Evolutionary conservation across 2,888 invertebrate genomes (phyloP), one percentile per base, ranked within the genome.

Genomic region (Germaria angustata): DNA sequence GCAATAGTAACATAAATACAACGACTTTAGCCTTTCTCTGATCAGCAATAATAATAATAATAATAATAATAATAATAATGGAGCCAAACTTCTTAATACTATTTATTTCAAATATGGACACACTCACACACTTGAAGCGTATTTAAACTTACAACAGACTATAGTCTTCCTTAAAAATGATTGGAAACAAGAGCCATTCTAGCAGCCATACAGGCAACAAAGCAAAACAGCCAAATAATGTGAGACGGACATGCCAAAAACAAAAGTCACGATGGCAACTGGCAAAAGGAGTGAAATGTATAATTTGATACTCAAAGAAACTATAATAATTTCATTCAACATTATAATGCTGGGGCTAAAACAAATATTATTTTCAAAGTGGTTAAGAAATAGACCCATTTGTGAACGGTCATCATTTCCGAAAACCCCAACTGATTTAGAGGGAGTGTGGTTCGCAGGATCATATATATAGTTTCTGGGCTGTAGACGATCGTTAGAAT

Each of bases 51-150:
- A 44, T 17, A 77, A 72, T 44, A 77, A 76, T 39, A 66, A 53
- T 53, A 68, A 53, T 68, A 44, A 44, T 17, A 77, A 72, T 36
- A 77, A 76, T 32, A 68, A 55, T 44, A 69, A 55, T 69, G 41
- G 41, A 66, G 8, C 15, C 49, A 32, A 72, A 72, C 57, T 51
- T 51, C 24, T 51, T 78, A 71, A 78, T 69, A 69, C 63, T 57
- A 32, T 57, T 53, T 63, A 41, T 69, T 63, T 28, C 24, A 61
- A 61, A 72, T 53, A 28, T 28, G 5, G 22, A n/a, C n/a, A 63
- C 41, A 53, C 41, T 36, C 41, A 24, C 49, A n/a, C 36, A 32
- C 28, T 20, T 20, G 28, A 44, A 32, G n/a, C 22, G 13, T 46
- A 22, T 49, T 63, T 28, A 28, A 63, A 63, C 24, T 39, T 41